Evolutionary conservation across 1,140 invertebrate species (phyloP), one percentile per base, ranked within the genome.

Genomic region (Lordiphosa clarofinis): DNA sequence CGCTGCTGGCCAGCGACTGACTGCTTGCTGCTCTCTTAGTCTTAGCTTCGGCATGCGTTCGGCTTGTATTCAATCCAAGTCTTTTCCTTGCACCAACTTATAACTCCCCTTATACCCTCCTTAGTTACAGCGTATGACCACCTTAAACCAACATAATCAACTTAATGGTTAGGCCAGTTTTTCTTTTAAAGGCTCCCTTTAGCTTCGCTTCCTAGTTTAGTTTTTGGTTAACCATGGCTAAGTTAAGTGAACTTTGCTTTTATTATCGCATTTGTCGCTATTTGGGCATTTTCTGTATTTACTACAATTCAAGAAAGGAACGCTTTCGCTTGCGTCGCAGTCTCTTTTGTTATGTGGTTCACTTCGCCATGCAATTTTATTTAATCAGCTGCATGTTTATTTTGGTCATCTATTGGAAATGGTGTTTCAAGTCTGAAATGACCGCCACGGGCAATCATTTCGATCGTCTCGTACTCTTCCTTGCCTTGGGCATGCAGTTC

Each of bases 281-380:
- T 28, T 8, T 86, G 56, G 79, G 81, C 28, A 72, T 86, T 4
- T 72, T 86, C 11, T 73, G 81, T 47, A 86, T 86, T 12, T 39
- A 82, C 6, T 86, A 68, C 21, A 74, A 65, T 55, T 7, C 31
- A n/a, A 44, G 11, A 0, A 55, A 19, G 5, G 40, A 72, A 1
- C 57, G 42, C 1, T 74, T 48, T 42, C 46, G 46, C 0, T 8
- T 86, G 12, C 73, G 61, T 2, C 69, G 73, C 52, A 78, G 61
- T 13, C 24, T 84, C n/a, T 13, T 73, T 12, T 78, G 65, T 15
- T 86, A 73, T 40, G 35, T 64, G 35, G 53, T 86, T 21, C 73
- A 86, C 33, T 50, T 61, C 1, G 38, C 12, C 4, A 11, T 79
- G 19, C 78, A 84, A 50, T 1, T 42, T 4, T 84, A 79, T 37